Evolutionary conservation across 2,797 vertebrate genomes (phyloP).

Genomic region (Alcedo quadribrachys): DNA sequence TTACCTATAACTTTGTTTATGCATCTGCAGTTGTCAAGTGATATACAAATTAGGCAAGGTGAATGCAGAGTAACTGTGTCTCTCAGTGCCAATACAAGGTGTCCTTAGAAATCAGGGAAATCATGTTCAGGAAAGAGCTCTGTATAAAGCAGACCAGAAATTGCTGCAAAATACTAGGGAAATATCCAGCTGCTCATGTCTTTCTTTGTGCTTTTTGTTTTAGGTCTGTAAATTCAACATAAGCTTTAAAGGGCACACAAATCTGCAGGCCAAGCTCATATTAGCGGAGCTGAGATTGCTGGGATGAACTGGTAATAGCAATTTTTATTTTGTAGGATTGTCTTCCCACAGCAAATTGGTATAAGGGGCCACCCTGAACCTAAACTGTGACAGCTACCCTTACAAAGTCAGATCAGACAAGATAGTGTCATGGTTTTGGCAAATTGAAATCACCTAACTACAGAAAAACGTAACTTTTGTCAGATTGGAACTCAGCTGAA

Average conservation of each 20-base stretch:
- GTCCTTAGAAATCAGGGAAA: not conserved
- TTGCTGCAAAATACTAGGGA: not conserved
- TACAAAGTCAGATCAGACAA: not conserved
- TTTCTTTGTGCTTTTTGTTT: not conserved
- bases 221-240: not conserved
- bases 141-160: not conserved
- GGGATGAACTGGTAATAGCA: not conserved
- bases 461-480: not conserved
- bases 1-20: not conserved
- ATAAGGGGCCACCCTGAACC: too few relatives aligned
- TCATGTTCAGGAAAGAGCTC: not conserved
- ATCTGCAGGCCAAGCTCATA: not conserved
- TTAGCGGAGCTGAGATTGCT: not conserved
- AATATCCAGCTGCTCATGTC: not conserved
- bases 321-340: not conserved
- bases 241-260: not conserved
- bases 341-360: not conserved
- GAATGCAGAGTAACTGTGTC: not conserved
- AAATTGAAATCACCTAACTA: not conserved
- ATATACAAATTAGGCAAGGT: not conserved
- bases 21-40: not conserved
- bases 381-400: not conserved
- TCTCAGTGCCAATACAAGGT: not conserved
- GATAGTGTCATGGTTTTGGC: not conserved
- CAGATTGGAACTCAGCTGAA: not conserved